Conservation (phyloP, 2,888 invertebrate genomes). For the Scaptomyza parva region DNA sequence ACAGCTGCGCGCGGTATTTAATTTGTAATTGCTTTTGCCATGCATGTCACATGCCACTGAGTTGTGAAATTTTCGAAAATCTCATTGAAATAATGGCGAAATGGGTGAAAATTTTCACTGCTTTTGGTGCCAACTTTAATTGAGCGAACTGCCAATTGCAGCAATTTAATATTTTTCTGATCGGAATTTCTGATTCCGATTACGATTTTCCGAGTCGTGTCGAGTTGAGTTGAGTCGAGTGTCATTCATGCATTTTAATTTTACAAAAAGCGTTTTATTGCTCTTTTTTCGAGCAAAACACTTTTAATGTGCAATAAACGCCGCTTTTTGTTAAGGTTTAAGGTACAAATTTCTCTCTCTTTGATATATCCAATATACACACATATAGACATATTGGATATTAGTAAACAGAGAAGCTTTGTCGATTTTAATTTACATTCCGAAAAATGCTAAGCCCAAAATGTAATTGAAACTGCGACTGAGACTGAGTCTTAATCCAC, state of each 20-base stretch:
- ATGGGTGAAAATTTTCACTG: neutral
- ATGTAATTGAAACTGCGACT: constrained; percentile 46
- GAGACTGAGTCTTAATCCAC: constrained; percentile 40
- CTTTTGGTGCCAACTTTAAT: constrained; percentile 52
- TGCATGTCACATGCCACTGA: constrained; percentile 64
- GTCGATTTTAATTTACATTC: constrained; percentile 39
- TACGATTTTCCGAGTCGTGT: too few relatives aligned
- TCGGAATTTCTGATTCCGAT: constrained; percentile 2
- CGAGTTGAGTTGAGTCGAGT: neutral
- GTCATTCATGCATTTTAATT: neutral
- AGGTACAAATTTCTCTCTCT: too few relatives aligned
- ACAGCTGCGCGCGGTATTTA: constrained; percentile 68
- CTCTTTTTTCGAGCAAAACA: neutral
- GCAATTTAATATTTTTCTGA: constrained; percentile 2
- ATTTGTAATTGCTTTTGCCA: constrained; percentile 70
- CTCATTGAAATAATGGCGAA: neutral
- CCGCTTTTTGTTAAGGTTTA: too few relatives aligned
- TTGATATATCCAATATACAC: too few relatives aligned
- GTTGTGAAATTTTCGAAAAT: constrained; percentile 17
- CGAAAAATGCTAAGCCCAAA: constrained; percentile 7
- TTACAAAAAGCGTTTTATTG: too few relatives aligned
- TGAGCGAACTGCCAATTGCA: constrained; percentile 45
- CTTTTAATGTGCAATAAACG: too few relatives aligned
- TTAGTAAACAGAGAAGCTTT: too few relatives aligned
- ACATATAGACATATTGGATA: too few relatives aligned